These are phyloP conservation scores for Amblyjoppa proteus DNA, from an alignment of 2,888 invertebrate species.

Conservation along the genomic window DNA sequence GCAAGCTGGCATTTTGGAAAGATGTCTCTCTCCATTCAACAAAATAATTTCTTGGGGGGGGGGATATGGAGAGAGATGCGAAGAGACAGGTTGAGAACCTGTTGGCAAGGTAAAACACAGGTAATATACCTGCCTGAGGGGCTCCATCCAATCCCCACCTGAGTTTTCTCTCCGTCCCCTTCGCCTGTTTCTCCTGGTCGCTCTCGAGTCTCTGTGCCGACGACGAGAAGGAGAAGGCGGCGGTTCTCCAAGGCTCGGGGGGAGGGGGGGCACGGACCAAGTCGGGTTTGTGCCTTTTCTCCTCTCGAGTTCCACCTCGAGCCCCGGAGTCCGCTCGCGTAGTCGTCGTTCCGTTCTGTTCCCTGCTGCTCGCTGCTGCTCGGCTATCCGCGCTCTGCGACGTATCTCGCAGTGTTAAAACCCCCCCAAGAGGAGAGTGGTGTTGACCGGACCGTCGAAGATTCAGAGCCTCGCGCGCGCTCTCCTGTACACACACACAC, in stretches of 20 bases:
- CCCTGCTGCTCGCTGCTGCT: slow-evolving; percentile 41
- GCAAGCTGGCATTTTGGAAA: not conserved
- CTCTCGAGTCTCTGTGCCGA: slow-evolving; percentile 8
- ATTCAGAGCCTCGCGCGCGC: slow-evolving; percentile 16
- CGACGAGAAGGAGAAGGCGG: slow-evolving; percentile 41
- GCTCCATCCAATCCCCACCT: slow-evolving; percentile 69
- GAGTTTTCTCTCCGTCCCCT: slow-evolving; percentile 46
- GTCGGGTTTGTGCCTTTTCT: slow-evolving; percentile 74
- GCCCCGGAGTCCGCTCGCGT: slow-evolving; percentile 57
- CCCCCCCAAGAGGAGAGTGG: slow-evolving; percentile 5
- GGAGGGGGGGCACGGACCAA: slow-evolving; percentile 47
- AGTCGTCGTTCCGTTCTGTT: slow-evolving; percentile 68
- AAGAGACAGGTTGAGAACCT: slow-evolving; percentile 74
- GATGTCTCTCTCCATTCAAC: not conserved
- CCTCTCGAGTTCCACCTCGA: slow-evolving; percentile 53
- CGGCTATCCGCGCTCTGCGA: not conserved
- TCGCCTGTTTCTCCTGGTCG: slow-evolving; percentile 41
- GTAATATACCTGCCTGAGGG: slow-evolving; percentile 72
- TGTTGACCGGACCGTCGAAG: slow-evolving; percentile 27
- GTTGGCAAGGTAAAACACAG: slow-evolving; percentile 72
- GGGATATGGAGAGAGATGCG: no score
- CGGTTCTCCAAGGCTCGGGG: slow-evolving; percentile 45
- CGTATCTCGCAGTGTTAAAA: slow-evolving; percentile 22
- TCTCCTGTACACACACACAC: slow-evolving; percentile 2
- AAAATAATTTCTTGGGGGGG: not conserved